Base-by-base conservation (phyloP, 2,113 vertebrate genomes). In the Irena cyanogastra region DNA sequence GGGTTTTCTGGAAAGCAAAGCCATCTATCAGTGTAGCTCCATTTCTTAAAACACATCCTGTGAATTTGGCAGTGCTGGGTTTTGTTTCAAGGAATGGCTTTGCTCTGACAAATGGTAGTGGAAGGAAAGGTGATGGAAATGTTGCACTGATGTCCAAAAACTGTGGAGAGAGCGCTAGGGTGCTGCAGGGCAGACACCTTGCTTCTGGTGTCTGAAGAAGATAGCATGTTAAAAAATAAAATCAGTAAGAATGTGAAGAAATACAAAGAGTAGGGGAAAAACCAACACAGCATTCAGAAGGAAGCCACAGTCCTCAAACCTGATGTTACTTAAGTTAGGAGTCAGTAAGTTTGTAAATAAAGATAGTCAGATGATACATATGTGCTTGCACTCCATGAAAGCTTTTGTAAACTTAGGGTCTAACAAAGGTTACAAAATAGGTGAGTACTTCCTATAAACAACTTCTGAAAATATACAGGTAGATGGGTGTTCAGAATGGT, bases 311-410 rank as follows among this genome's bases (percentile, higher is more conserved):
- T 33, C 64, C 24, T 65, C 41, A 60, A 53, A 65, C 12, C 11
- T 74, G 16, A 11, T 26, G 28, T 15, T 53, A 6, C 30, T 72
- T 23, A 61, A 47, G 10, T 61, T 61, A 35, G 24, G 5, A 10
- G 5, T 39, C n/a, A 28, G 13, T 9, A 14, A 56, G 16, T 27
- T 21, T 78, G 41, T 61, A 74, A 78, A 49, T 52, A 61, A 65
- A 18, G 16, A 9, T 52, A 74, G 44, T 72, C 26, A 91, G n/a
- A 35, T 0, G 1, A 77, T 47, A 50, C 2, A 3, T 1, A 0
- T 37, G 5, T 47, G 8, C 14, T 78, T 8, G 5, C 23, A 50
- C 14, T 61, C 22, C 47, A n/a, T 57, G 52, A 70, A 92, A 75
- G 15, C 22, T 79, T 85, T 82, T 47, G 70, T 47, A 82, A 85